Conservation (phyloP, 2,113 vertebrate species). For the Trichechus manatus region DNA sequence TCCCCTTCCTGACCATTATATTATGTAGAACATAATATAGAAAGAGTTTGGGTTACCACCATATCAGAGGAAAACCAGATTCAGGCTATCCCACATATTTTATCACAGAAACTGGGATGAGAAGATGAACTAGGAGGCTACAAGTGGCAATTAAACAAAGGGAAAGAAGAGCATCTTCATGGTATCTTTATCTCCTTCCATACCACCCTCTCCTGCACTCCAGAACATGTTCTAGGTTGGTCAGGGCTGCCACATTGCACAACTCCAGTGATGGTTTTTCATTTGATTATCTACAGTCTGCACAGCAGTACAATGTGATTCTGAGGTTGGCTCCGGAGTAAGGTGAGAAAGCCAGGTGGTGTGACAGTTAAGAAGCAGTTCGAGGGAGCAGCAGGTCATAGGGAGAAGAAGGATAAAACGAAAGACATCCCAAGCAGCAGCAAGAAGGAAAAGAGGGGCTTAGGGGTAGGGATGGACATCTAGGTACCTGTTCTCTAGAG, state of each 20-base stretch:
- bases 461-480: background rate
- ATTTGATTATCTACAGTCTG: background rate
- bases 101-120: constrained; percentile 6
- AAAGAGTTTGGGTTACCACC: constrained; percentile 18
- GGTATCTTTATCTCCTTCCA: background rate
- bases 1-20: background rate
- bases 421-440: background rate
- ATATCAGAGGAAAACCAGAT: constrained; percentile 26
- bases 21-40: background rate
- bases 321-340: background rate
- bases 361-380: background rate
- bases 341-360: background rate
- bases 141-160: background rate
- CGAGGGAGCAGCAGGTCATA: background rate
- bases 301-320: background rate
- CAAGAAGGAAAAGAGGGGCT: background rate
- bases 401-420: background rate
- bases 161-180: background rate
- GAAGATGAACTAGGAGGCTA: background rate
- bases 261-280: background rate
- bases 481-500: background rate
- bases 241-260: background rate
- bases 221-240: constrained; percentile 18
- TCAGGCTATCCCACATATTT: background rate
- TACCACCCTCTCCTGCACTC: background rate